These are phyloP conservation scores for Poeciliopsis presidionis DNA, from an alignment of 2,797 vertebrate species.

Conservation along the genomic window DNA sequence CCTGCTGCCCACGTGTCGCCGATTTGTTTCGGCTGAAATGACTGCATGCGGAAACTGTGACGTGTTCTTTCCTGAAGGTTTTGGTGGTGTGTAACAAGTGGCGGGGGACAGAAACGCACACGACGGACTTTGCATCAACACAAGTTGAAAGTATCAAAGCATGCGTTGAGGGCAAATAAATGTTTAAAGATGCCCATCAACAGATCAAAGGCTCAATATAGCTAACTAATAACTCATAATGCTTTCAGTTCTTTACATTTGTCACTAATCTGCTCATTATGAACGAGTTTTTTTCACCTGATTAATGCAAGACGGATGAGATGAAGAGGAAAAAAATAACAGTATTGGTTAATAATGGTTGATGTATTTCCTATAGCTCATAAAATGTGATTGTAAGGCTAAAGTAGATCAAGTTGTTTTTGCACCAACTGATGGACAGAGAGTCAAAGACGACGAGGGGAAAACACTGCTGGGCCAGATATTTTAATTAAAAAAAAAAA, in stretches of 20 bases:
- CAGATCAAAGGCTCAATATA: neutral
- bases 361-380: neutral
- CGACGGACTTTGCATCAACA: neutral
- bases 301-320: neutral
- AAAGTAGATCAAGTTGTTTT: neutral
- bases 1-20: neutral
- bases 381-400: neutral
- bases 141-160: neutral
- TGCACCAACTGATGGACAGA: neutral
- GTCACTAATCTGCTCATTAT: neutral
- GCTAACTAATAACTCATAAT: no score
- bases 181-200: neutral
- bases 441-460: neutral
- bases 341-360: neutral
- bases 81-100: neutral
- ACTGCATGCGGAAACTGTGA: slow-evolving; percentile 5
- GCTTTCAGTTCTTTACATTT: neutral
- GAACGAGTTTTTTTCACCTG: neutral
- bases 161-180: neutral
- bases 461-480: neutral
- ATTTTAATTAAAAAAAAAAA: neutral
- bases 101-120: neutral
- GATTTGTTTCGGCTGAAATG: slow-evolving; percentile 4
- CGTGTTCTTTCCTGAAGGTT: neutral
- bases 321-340: neutral